Percentiles rank a stretch among this genome's conserved stretches.
Conservation (phyloP, 1,140 invertebrate species). For the Cyphomyrmex costatus region DNA sequence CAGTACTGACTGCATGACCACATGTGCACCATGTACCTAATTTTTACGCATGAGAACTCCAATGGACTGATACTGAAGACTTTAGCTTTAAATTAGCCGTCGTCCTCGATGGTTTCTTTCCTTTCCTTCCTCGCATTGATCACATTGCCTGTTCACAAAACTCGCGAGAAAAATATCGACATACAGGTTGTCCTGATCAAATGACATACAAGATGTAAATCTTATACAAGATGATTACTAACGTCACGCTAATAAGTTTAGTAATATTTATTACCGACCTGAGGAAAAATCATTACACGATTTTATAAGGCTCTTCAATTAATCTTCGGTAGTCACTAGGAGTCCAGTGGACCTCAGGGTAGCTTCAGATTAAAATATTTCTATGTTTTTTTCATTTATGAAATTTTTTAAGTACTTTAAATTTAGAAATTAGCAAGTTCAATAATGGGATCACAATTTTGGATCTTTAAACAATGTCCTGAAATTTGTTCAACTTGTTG, state of each 20-base stretch:
- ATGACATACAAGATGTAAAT: conserved; percentile 22
- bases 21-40: conserved; percentile 27
- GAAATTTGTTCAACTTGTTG: too few species aligned
- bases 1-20: conserved; percentile 46
- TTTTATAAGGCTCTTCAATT: neutral
- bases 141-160: conserved; percentile 8
- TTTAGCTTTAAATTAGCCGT: conserved; percentile 69
- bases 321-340: too few species aligned
- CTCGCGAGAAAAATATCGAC: neutral
- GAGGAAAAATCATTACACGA: neutral
- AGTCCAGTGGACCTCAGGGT: too few species aligned
- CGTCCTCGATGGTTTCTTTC: neutral
- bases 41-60: conserved; percentile 53
- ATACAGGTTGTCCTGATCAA: neutral
- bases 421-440: too few species aligned
- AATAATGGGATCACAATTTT: too few species aligned
- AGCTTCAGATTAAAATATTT: too few species aligned
- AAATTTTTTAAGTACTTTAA: too few species aligned
- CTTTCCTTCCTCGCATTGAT: conserved; percentile 5
- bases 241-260: conserved; percentile 21
- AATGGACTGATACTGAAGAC: conserved; percentile 71
- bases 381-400: too few species aligned
- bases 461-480: too few species aligned
- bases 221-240: neutral
- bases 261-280: neutral